Percentiles rank a stretch among this genome's conserved stretches.
These are phyloP conservation scores for Miichthys miiuy DNA, from an alignment of 2,797 vertebrate species.

Conservation along the genomic window DNA sequence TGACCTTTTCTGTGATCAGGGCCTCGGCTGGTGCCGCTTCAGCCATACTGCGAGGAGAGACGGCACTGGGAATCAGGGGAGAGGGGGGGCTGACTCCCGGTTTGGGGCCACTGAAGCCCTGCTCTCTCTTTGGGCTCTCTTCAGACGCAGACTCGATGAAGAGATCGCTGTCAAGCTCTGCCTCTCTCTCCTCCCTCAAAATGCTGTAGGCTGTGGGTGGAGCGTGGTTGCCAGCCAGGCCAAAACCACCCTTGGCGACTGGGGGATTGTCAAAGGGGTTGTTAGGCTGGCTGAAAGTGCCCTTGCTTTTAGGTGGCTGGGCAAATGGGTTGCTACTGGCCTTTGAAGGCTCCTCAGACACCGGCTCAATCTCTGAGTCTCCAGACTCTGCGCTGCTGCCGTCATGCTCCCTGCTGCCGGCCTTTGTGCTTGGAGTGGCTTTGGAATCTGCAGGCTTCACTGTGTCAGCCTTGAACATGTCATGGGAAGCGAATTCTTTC, in stretches of 20 bases:
- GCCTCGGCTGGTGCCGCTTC: slow-evolving; percentile 69
- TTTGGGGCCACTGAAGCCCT: slow-evolving; percentile 90
- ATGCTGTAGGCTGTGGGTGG: slow-evolving; percentile 94
- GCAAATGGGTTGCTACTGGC: slow-evolving; percentile 79
- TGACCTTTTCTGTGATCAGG: slow-evolving; percentile 69
- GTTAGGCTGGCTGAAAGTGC: slow-evolving; percentile 68
- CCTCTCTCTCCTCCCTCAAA: slow-evolving; percentile 96
- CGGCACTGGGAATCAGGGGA: slow-evolving; percentile 71
- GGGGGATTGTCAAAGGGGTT: slow-evolving; percentile 78
- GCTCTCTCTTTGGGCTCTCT: slow-evolving; percentile 97
- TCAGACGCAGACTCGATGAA: slow-evolving; percentile 97
- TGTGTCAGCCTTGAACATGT: slow-evolving; percentile 88
- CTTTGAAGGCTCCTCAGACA: slow-evolving; percentile 91
- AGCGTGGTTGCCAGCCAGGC: slow-evolving; percentile 87
- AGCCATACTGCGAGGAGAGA: slow-evolving; percentile 68
- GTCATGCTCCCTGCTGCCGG: slow-evolving; percentile 84
- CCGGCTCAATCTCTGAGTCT: slow-evolving; percentile 97
- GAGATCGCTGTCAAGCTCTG: slow-evolving; percentile 98
- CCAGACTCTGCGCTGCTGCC: slow-evolving; percentile 95
- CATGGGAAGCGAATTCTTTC: slow-evolving; percentile 89
- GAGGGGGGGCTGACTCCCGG: slow-evolving; percentile 80
- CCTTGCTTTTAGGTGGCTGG: slow-evolving; percentile 68
- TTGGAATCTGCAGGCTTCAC: slow-evolving; percentile 85
- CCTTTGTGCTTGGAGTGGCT: slow-evolving; percentile 64
- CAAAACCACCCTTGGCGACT: slow-evolving; percentile 88